A percentile compares a stretch with the other conserved stretches of the same genome.
Conservation (phyloP, 2,888 invertebrate genomes). For the Mythimna impura region DNA sequence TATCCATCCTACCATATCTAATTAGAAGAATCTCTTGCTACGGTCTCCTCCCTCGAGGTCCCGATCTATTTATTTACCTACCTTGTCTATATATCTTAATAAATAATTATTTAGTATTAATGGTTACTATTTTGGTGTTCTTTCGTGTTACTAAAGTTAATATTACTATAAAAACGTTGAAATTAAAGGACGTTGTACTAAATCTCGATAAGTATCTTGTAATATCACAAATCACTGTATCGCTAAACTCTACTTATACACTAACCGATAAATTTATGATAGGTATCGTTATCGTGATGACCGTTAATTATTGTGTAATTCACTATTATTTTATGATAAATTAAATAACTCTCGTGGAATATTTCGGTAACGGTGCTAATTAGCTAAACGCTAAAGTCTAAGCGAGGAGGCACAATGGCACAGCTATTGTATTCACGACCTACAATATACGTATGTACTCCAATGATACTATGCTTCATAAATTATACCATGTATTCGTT, state of each 20-base stretch:
- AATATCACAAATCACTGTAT: constrained; percentile 90
- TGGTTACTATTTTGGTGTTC: constrained; percentile 88
- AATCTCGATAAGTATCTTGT: constrained; percentile 86
- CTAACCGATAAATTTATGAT: constrained; percentile 78
- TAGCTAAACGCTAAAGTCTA: constrained; percentile 71
- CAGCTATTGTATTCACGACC: constrained; percentile 79
- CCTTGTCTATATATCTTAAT: constrained; percentile 61
- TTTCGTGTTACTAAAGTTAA: constrained; percentile 85
- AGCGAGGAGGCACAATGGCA: constrained; percentile 85
- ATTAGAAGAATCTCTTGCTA: constrained; percentile 53
- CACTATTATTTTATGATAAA: constrained; percentile 60
- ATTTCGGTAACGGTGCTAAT: constrained; percentile 54
- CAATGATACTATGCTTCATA: constrained; percentile 65
- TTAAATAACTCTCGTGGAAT: constrained; percentile 55
- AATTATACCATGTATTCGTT: constrained; percentile 68
- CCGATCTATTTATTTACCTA: constrained; percentile 47
- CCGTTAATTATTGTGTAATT: constrained; percentile 72
- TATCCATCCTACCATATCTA: constrained; percentile 43
- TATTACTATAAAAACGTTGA: constrained; percentile 82
- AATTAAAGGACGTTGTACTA: constrained; percentile 88
- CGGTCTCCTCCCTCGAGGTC: constrained; percentile 42
- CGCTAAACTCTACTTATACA: constrained; percentile 81
- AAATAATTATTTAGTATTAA: constrained; percentile 69
- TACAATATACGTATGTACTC: constrained; percentile 67
- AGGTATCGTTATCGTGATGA: constrained; percentile 78